These are phyloP conservation scores for Charadrius vociferus DNA, from an alignment of 2,113 vertebrate genomes.

Conservation along the genomic window DNA sequence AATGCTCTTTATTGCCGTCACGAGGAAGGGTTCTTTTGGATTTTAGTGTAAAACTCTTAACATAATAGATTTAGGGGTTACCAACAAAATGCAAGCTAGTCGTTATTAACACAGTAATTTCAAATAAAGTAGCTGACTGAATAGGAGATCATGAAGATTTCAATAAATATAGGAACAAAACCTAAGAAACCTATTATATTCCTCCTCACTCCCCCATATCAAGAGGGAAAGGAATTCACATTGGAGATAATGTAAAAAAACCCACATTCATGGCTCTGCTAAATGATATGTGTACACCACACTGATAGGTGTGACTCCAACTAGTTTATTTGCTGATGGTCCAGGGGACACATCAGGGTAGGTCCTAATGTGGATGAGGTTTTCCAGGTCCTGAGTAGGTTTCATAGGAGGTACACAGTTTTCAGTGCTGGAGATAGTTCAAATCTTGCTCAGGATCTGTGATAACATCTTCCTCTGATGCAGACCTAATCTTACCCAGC, in stretches of 20 bases:
- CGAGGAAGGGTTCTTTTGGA: not conserved
- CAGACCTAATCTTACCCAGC: not conserved
- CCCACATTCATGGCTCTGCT: not conserved
- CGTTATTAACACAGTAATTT: not conserved
- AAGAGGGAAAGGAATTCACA: not conserved
- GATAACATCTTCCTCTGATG: not conserved
- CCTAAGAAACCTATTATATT: not conserved
- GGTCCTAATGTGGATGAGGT: not conserved
- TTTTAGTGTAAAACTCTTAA: not conserved
- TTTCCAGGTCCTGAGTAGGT: not conserved
- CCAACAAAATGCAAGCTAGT: not conserved
- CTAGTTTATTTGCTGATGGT: not conserved
- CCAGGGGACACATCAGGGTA: not conserved
- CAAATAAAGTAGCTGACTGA: not conserved
- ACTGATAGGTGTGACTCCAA: not conserved
- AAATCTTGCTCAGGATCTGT: not conserved
- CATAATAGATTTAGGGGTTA: not conserved
- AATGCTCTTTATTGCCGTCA: not conserved
- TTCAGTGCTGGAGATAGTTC: not conserved
- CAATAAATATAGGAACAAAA: not conserved
- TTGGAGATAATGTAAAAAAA: not conserved
- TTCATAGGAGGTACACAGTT: not conserved
- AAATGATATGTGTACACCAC: not conserved
- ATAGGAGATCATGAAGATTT: not conserved
- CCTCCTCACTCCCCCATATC: not conserved